phyloP scores from a whole-genome alignment of 2,888 invertebrate genomes.

The Physocephala rufipes region DNA sequence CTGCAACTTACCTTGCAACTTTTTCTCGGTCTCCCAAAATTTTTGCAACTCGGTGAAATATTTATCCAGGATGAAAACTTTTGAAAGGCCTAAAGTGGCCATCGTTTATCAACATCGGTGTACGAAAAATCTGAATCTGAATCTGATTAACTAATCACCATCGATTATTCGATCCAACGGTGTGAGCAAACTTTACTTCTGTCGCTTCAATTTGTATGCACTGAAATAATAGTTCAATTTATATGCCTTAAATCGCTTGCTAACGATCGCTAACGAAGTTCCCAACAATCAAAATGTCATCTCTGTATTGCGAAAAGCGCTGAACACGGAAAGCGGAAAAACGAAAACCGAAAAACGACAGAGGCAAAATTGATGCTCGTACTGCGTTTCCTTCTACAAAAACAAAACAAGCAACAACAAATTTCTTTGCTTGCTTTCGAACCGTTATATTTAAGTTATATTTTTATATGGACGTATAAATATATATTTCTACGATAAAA shows the following conservation, averaged over 20 bases:
- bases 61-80: conserved; percentile 97
- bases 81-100: conserved; percentile 96
- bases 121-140: no score
- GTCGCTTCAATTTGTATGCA: neutral
- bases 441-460: no score
- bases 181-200: neutral
- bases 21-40: conserved; percentile 96
- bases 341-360: no score
- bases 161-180: conserved; percentile 8
- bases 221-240: no score
- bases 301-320: neutral
- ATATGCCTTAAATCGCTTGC: no score
- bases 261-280: neutral
- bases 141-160: conserved; percentile 47
- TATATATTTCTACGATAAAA: no score
- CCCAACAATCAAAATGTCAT: neutral
- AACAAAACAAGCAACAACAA: neutral
- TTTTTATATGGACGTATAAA: no score
- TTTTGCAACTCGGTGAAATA: conserved; percentile 96
- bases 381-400: no score
- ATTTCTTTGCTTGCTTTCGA: neutral
- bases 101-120: conserved; percentile 69
- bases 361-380: no score
- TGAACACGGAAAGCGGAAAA: neutral
- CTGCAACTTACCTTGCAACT: conserved; percentile 84